Evolutionary conservation across 1,140 invertebrate species (phyloP), one percentile per base, ranked within the genome.

Genomic region (Lamellibrachia luymesi): DNA sequence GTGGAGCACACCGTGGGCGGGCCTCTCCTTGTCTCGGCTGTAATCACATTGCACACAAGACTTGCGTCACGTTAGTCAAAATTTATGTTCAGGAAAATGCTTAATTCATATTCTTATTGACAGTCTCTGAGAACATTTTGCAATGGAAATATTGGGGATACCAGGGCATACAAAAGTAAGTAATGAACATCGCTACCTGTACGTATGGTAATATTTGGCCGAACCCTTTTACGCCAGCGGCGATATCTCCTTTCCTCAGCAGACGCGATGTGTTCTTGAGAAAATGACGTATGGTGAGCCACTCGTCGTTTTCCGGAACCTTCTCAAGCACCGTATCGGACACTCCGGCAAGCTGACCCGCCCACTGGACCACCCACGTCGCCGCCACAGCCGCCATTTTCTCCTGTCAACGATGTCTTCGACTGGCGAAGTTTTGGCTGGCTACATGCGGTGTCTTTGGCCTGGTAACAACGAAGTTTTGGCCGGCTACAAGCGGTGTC

Each of bases 281-380:
- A n/a, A 91, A 91, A 13, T 50, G 38, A 49, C 90, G 38, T 91
- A 91, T 51, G 38, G 90, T 91, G 90, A 49, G 38, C 90, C 90
- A 91, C 17, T 91, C 90, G 38, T 91, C 90, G 38, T 91, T n/a
- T 49, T 91, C 90, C 25, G 90, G 90, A 2, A 91, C 50, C 22
- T 91, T 51, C 50, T 51, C 90, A 10, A 91, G 49, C 6, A 91
- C 2, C 13, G 6, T 49, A 4, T 91, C 90, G 10, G 90, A 49
- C 8, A 91, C 49, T 13, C 50, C 90, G 49, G 49, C 90, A 2
- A 91, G 27, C 50, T 91, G 90, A 49, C 90, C 50, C 50, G 90
- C 90, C 90, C 90, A 91, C 50, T n/a, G 90, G 13, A 91, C 90
- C 13, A n/a, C 50, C 90, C 90, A 91, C 49, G 38, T 51, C 13